These are phyloP conservation scores for Fringilla coelebs DNA, from an alignment of 2,797 vertebrate genomes.

Conservation along the genomic window DNA sequence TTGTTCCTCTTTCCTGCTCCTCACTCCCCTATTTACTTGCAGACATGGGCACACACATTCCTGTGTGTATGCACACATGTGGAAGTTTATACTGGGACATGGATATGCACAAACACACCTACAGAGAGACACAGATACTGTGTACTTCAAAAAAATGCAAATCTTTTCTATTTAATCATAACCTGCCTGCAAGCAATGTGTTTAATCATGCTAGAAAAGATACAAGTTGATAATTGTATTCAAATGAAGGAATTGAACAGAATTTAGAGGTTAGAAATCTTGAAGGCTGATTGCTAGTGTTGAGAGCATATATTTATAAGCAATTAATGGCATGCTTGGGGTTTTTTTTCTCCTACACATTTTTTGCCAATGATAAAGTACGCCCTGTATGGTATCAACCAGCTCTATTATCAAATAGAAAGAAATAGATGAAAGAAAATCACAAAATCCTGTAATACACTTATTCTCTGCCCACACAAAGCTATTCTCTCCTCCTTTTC, in stretches of 20 bases:
- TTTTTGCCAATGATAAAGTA: conserved; percentile 39
- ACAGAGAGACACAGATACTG: neutral
- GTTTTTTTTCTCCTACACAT: conserved; percentile 6
- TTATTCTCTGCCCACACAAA: conserved; percentile 53
- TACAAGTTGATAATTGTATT: conserved; percentile 37
- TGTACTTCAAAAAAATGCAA: neutral
- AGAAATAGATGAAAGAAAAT: conserved; percentile 30
- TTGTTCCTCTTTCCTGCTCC: neutral
- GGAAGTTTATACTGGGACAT: neutral
- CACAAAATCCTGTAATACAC: conserved; percentile 12
- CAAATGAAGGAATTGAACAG: conserved; percentile 35
- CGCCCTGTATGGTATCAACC: conserved; percentile 22
- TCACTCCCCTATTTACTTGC: neutral
- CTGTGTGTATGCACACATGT: neutral
- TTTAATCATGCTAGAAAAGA: conserved; percentile 29
- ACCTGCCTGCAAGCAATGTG: neutral
- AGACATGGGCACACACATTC: neutral
- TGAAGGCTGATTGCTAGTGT: conserved; percentile 12
- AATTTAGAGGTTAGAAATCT: conserved; percentile 32
- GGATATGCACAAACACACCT: neutral
- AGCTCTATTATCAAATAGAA: conserved; percentile 30
- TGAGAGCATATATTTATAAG: conserved; percentile 57
- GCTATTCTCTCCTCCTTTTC: conserved; percentile 25
- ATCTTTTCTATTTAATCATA: conserved; percentile 2
- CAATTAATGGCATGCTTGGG: conserved; percentile 50